A percentile compares a stretch with the other conserved stretches of the same genome.
phyloP scores from a whole-genome alignment of 2,797 vertebrate species.

The Semaprochilodus insignis region DNA sequence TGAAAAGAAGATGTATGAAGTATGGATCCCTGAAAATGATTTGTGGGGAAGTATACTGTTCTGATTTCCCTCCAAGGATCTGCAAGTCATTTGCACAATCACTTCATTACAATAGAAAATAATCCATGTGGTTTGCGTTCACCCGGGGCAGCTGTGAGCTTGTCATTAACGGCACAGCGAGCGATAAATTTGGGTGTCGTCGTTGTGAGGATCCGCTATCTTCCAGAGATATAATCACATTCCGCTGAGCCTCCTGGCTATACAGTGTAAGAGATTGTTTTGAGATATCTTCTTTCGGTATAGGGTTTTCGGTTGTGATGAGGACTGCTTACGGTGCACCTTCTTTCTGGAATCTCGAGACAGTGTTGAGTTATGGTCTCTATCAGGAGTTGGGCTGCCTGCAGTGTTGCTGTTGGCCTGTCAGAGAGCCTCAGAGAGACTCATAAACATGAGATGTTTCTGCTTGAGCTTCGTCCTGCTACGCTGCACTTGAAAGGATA shows the following conservation, averaged over 20 bases:
- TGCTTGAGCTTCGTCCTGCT: background rate
- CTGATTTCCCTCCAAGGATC: constrained; percentile 40
- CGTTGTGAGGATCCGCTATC: background rate
- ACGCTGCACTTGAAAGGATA: constrained; percentile 25
- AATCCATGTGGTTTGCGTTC: constrained; percentile 23
- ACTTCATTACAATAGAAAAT: constrained; percentile 46
- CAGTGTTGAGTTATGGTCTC: constrained; percentile 33
- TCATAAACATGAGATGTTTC: constrained; percentile 14
- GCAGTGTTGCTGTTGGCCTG: constrained; percentile 38
- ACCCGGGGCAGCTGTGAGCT: constrained; percentile 8
- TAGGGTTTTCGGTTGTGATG: background rate
- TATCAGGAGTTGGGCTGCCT: constrained; percentile 33
- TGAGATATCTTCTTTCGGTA: background rate
- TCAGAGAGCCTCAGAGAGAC: constrained; percentile 45
- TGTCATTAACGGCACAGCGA: constrained; percentile 28
- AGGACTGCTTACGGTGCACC: background rate
- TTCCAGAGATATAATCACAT: constrained; percentile 17
- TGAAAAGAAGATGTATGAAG: constrained; percentile 19
- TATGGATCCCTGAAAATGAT: constrained; percentile 34
- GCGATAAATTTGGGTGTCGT: constrained; percentile 49
- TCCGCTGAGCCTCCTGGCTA: constrained; percentile 27
- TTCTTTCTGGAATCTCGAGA: background rate
- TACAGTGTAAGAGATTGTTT: constrained; percentile 19
- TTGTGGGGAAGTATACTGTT: constrained; percentile 15
- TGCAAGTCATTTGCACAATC: constrained; percentile 31